Conservation (phyloP, 1,140 invertebrate species). For the Caenorhabditis elegans region DNA sequence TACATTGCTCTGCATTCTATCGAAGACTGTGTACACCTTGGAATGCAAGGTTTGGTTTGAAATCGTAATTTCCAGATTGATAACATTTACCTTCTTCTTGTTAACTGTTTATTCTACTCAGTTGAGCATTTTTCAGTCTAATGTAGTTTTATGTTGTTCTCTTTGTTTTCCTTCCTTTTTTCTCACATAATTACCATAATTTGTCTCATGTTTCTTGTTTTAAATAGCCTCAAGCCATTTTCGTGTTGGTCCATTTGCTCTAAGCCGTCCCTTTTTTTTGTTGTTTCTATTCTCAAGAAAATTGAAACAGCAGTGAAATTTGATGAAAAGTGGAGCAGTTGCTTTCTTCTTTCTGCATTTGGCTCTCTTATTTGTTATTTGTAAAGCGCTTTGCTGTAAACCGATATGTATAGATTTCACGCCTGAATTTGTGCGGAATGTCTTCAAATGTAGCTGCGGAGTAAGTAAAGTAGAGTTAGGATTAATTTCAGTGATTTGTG, state of each 20-base stretch:
- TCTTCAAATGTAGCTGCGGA: no score
- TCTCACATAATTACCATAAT: conserved; percentile 22
- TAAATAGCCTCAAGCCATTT: not conserved
- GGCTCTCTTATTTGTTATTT: not conserved
- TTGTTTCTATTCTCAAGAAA: not conserved
- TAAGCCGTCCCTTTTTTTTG: not conserved
- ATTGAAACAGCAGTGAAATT: not conserved
- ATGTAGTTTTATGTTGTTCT: not conserved
- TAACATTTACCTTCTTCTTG: no score
- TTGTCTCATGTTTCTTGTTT: not conserved
- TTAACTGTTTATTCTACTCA: no score
- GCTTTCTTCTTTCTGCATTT: not conserved
- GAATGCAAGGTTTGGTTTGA: no score
- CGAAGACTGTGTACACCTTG: no score
- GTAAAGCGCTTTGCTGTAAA: conserved; percentile 22
- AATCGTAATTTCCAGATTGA: no score
- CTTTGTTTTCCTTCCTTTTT: not conserved
- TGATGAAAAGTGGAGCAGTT: conserved; percentile 16
- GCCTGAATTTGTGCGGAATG: not conserved
- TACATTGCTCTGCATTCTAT: no score
- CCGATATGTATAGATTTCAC: not conserved
- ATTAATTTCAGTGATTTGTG: no score
- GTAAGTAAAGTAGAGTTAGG: no score
- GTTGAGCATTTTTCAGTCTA: no score
- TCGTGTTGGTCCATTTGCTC: not conserved